Evolutionary conservation across 2,113 vertebrate species (phyloP), one percentile per base, ranked within the genome.

Genomic region (Neoarius graeffei): DNA sequence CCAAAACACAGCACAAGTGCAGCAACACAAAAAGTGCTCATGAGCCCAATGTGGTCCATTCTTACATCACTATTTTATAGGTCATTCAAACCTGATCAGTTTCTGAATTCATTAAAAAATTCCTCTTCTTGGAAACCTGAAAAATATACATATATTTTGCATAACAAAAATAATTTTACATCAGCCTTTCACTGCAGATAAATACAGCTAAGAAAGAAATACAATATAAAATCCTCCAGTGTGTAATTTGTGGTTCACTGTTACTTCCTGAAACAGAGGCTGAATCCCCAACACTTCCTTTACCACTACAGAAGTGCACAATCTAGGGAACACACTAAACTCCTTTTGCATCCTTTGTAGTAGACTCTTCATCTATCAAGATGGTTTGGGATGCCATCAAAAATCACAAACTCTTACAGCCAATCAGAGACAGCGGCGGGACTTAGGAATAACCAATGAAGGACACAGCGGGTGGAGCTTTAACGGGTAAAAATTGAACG

Each of bases 1-100:
- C 35, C 57, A 25, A 88, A 64, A 85, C 91, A 92, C 71, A 95
- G 85, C 88, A 95, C 64, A 66, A 93, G 30, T 1, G 91, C 86
- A 23, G 81, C 76, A 0, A 93, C 7, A 81, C 67, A 90, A 23
- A 89, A 0, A 9, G 10, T 48, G 4, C 2, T 35, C 80, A 62
- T 62, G n/a, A 48, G 25, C 11, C 13, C 30, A 62, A 5, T 62
- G 5, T 13, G 9, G 2, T 23, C 27, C 57, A 82, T 35, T 59
- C 7, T 25, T 59, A 17, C n/a, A 30, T 27, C 3, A 57, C 79
- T 59, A 9, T 59, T 30, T 4, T 30, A 80, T 23, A 76, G 11
- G 0, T 48, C 35, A 10, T 74, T 74, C 71, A 42, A 23, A 74
- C 50, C 11, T 25, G 48, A 14, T 50, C 42, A 0, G 0, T 42